These are phyloP conservation scores for Dichetophora obliterata DNA, from an alignment of 2,888 invertebrate genomes.

Conservation along the genomic window DNA sequence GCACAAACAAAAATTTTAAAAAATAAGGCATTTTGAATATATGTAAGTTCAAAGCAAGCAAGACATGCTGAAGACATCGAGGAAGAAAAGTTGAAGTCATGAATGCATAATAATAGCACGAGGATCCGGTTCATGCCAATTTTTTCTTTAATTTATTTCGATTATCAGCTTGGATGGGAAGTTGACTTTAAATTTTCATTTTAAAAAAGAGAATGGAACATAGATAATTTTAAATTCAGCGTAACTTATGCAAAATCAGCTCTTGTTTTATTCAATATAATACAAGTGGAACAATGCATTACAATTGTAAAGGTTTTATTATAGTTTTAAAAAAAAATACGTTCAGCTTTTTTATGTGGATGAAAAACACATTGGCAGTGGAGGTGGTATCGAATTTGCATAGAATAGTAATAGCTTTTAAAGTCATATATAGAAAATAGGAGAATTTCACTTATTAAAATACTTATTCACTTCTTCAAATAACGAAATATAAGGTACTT, in stretches of 20 bases:
- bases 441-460: too few species aligned
- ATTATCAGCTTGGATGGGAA: not conserved
- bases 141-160: not conserved
- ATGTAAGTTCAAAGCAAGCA: not conserved
- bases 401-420: too few species aligned
- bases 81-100: not conserved
- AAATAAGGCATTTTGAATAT: not conserved
- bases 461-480: too few species aligned
- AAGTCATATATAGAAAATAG: too few species aligned
- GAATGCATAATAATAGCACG: constrained; percentile 2
- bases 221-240: not conserved
- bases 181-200: not conserved
- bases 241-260: not conserved
- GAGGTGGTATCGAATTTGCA: too few species aligned
- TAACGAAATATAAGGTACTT: too few species aligned
- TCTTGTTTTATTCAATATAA: not conserved
- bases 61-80: not conserved
- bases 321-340: not conserved
- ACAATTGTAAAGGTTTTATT: not conserved
- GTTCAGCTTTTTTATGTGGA: too few species aligned
- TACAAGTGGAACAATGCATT: not conserved
- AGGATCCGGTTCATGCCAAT: not conserved
- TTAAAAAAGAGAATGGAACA: not conserved
- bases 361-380: too few species aligned
- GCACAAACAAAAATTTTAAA: not conserved